A percentile compares a stretch with the other conserved stretches of the same genome.
Conservation (phyloP, 2,113 vertebrate species). For the Lipophrys pholis region DNA sequence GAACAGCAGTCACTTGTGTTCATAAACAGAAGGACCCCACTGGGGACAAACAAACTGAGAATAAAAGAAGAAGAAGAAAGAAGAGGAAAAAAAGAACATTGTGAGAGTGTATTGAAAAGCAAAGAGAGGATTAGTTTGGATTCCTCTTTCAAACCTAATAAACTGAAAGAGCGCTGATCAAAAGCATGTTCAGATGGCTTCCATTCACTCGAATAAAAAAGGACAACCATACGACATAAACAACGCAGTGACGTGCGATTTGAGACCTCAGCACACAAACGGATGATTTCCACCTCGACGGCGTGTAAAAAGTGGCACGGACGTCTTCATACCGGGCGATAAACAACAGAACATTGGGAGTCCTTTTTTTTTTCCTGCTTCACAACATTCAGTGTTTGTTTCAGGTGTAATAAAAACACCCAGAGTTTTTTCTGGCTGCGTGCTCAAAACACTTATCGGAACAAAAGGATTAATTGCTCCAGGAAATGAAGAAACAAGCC, state of each 20-base stretch:
- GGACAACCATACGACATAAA: not conserved
- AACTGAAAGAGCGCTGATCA: constrained; percentile 26
- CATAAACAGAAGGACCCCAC: constrained; percentile 25
- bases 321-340: not conserved
- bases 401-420: too few species aligned
- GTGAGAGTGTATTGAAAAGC: not conserved
- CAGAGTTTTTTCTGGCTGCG: too few species aligned
- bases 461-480: too few species aligned
- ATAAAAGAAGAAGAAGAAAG: not conserved
- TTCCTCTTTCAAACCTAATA: constrained; percentile 18
- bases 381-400: not conserved
- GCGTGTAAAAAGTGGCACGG: not conserved
- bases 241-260: not conserved
- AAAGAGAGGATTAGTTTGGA: not conserved
- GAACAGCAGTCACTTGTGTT: constrained; percentile 40
- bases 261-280: not conserved
- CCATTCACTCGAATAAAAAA: not conserved
- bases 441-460: too few species aligned
- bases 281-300: not conserved
- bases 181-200: constrained; percentile 9
- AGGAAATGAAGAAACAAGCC: too few species aligned
- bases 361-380: not conserved
- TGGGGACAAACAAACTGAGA: not conserved
- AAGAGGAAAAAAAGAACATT: too few species aligned
- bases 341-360: not conserved